Conservation (phyloP, 2,113 vertebrate species). For the Herpailurus yagouaroundi region DNA sequence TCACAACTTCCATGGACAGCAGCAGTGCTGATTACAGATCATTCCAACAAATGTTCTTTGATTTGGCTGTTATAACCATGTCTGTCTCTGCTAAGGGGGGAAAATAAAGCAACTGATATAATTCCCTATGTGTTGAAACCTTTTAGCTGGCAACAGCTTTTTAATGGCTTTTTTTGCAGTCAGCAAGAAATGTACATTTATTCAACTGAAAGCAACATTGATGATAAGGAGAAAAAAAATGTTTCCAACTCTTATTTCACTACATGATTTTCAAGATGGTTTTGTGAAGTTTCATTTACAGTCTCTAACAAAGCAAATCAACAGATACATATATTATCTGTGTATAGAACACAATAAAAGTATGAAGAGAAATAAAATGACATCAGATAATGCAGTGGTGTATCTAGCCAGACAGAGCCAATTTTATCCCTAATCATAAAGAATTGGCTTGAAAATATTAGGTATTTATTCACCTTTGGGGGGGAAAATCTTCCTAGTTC, state of each 20-base stretch:
- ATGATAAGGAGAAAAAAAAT: constrained; percentile 84
- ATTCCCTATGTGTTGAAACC: constrained; percentile 76
- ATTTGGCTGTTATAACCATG: constrained; percentile 56
- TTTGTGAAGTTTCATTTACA: constrained; percentile 85
- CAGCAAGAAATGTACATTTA: constrained; percentile 85
- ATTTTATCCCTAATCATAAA: constrained; percentile 67
- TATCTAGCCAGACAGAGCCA: constrained; percentile 63
- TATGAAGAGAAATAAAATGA: constrained; percentile 79
- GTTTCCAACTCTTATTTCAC: constrained; percentile 81
- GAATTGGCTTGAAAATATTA: constrained; percentile 77
- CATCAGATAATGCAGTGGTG: constrained; percentile 58
- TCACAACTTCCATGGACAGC: constrained; percentile 54
- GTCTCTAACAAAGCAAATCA: constrained; percentile 86
- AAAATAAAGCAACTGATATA: constrained; percentile 57
- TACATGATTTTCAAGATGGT: constrained; percentile 81
- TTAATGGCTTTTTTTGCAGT: constrained; percentile 86
- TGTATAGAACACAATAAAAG: constrained; percentile 77
- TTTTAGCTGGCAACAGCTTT: constrained; percentile 87
- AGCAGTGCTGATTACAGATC: constrained; percentile 66
- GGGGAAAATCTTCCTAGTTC: neutral
- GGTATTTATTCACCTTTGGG: constrained; percentile 50
- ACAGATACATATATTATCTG: constrained; percentile 82
- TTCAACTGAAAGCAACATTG: constrained; percentile 84
- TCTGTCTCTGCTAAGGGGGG: constrained; percentile 39
- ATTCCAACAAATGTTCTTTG: constrained; percentile 69